These are phyloP conservation scores for Hemibagrus guttatus DNA, from an alignment of 2,797 vertebrate genomes.

Conservation along the genomic window DNA sequence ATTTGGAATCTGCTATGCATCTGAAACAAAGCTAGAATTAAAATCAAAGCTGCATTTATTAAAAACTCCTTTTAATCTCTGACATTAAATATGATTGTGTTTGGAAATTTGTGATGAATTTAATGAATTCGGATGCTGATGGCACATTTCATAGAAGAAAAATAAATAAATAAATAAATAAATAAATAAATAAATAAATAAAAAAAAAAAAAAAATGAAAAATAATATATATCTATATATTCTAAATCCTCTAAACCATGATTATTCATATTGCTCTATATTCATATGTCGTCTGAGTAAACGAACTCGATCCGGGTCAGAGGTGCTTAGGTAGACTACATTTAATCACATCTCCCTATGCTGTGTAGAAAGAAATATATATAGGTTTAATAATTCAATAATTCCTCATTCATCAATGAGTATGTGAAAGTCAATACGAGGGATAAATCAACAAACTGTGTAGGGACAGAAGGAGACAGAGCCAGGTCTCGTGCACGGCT, in stretches of 20 bases:
- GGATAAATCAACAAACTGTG: conserved; percentile 25
- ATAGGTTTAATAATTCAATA: conserved; percentile 46
- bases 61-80: background rate
- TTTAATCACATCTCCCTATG: conserved; percentile 35
- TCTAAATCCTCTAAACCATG: no score
- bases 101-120: background rate
- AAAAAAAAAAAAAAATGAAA: no score
- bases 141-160: background rate
- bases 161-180: no score
- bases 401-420: conserved; percentile 44
- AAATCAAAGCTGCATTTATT: background rate
- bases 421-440: conserved; percentile 29
- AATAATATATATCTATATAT: no score
- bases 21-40: background rate
- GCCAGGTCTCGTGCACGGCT: background rate
- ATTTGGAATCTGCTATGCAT: background rate
- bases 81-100: background rate
- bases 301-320: conserved; percentile 50
- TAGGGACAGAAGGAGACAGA: conserved; percentile 20
- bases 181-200: no score
- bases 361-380: conserved; percentile 35
- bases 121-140: background rate
- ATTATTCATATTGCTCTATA: conserved; percentile 62
- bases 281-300: conserved; percentile 54
- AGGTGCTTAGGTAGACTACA: conserved; percentile 24